Percentiles rank a stretch among this genome's conserved stretches.
These are phyloP conservation scores for Melipona quadrifasciata DNA, from an alignment of 1,140 invertebrate species.

Conservation along the genomic window DNA sequence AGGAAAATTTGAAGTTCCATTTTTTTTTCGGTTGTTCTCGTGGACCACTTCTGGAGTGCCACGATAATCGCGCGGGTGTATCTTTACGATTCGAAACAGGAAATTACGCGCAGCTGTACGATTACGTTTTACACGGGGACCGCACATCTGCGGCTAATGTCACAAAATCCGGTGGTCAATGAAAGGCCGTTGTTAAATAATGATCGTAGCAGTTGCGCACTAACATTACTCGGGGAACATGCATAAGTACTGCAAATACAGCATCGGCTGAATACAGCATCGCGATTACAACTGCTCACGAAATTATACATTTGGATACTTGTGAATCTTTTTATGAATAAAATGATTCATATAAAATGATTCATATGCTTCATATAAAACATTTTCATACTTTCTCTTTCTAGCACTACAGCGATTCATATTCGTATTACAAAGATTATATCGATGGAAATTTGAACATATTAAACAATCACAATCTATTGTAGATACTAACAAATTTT, in stretches of 20 bases:
- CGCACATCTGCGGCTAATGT: neutral
- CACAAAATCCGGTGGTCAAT: constrained; percentile 15
- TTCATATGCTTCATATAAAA: too few relatives aligned
- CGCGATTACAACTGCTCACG: neutral
- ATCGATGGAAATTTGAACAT: too few relatives aligned
- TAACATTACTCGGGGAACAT: neutral
- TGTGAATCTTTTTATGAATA: too few relatives aligned
- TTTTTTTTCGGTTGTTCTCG: neutral
- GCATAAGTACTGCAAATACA: neutral
- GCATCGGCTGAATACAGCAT: neutral
- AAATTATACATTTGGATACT: too few relatives aligned
- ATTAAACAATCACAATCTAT: too few relatives aligned
- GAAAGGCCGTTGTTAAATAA: constrained; percentile 38
- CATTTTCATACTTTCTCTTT: too few relatives aligned
- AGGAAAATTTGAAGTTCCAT: neutral
- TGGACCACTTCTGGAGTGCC: too few relatives aligned
- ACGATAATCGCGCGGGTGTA: neutral
- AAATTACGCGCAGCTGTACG: neutral
- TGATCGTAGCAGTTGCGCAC: neutral
- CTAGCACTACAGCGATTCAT: too few relatives aligned
- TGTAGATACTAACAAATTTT: too few relatives aligned
- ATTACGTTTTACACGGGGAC: neutral
- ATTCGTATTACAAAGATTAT: too few relatives aligned
- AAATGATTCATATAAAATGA: too few relatives aligned
- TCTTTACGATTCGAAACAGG: neutral